Conservation (phyloP, 2,888 invertebrate species). For the Drosophila prostipennis region DNA sequence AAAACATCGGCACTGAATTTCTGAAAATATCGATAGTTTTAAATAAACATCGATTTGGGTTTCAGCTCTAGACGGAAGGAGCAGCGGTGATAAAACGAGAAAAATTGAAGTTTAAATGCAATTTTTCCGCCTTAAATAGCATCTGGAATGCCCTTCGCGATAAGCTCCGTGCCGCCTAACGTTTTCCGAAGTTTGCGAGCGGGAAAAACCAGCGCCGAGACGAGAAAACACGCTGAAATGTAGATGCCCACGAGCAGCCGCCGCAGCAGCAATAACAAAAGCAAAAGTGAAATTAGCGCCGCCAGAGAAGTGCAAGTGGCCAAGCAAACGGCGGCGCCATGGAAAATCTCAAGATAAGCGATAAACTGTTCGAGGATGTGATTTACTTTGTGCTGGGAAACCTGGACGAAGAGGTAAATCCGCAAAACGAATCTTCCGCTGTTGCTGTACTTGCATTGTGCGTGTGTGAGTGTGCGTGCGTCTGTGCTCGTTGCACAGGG, state of each 20-base stretch:
- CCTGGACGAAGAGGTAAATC: constrained; percentile 88
- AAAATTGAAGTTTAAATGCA: constrained; percentile 17
- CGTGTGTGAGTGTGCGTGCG: constrained; percentile 21
- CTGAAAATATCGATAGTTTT: neutral
- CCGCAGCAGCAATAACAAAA: constrained; percentile 70
- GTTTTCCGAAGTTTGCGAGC: neutral
- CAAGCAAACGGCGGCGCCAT: constrained; percentile 57
- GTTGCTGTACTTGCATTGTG: constrained; percentile 48
- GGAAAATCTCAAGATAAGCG: constrained; percentile 82
- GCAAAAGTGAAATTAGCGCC: constrained; percentile 68
- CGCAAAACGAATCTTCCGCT: constrained; percentile 36
- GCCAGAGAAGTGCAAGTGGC: constrained; percentile 43
- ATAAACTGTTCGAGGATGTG: constrained; percentile 90
- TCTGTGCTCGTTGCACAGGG: constrained; percentile 16
- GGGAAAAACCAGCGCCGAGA: neutral
- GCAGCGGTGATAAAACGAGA: constrained; percentile 21
- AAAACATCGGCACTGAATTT: neutral
- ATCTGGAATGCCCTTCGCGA: constrained; percentile 1
- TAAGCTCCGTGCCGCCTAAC: neutral
- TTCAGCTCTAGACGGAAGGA: neutral
- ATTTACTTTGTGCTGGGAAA: constrained; percentile 93
- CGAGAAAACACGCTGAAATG: constrained; percentile 26
- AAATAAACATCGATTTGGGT: neutral
- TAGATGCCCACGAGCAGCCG: constrained; percentile 56
- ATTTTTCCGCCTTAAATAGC: constrained; percentile 6